Evolutionary conservation across 2,888 invertebrate genomes (phyloP).

Genomic region (Dermolepida albohirtum): DNA sequence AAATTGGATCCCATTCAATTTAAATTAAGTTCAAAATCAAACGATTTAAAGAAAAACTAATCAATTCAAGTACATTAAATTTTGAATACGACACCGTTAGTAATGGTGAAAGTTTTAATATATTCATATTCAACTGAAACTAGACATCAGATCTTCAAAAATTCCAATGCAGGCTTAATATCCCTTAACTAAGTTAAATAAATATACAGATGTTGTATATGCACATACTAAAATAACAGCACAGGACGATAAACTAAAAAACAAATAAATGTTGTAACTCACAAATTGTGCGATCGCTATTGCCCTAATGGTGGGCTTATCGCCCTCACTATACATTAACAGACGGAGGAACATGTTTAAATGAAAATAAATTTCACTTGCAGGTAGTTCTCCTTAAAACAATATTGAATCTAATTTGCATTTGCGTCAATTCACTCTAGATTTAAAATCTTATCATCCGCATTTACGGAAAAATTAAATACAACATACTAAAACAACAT

Average conservation of each 20-base stretch:
- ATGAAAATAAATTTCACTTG: not conserved
- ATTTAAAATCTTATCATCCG: conserved; percentile 10
- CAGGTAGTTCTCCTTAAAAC: not conserved
- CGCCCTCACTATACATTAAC: conserved; percentile 24
- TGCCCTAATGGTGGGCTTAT: conserved; percentile 4
- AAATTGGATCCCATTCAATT: too few relatives aligned
- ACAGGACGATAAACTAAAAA: not conserved
- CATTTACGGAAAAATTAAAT: conserved; percentile 7
- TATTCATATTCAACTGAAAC: too few relatives aligned
- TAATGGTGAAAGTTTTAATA: too few relatives aligned
- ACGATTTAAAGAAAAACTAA: too few relatives aligned
- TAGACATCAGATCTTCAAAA: too few relatives aligned
- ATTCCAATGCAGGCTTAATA: too few relatives aligned
- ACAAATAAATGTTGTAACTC: conserved; percentile 32
- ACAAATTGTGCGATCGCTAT: conserved; percentile 46
- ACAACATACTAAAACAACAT: not conserved
- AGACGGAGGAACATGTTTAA: conserved; percentile 32
- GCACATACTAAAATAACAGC: conserved; percentile 13
- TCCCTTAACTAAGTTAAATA: too few relatives aligned
- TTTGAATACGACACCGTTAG: too few relatives aligned
- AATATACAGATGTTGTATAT: too few relatives aligned
- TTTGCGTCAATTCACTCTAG: conserved; percentile 17
- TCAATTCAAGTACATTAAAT: too few relatives aligned
- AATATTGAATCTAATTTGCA: conserved; percentile 13
- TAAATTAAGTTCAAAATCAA: too few relatives aligned